These are phyloP conservation scores for Heterochromis multidens DNA, from an alignment of 2,113 vertebrate species.

Conservation along the genomic window DNA sequence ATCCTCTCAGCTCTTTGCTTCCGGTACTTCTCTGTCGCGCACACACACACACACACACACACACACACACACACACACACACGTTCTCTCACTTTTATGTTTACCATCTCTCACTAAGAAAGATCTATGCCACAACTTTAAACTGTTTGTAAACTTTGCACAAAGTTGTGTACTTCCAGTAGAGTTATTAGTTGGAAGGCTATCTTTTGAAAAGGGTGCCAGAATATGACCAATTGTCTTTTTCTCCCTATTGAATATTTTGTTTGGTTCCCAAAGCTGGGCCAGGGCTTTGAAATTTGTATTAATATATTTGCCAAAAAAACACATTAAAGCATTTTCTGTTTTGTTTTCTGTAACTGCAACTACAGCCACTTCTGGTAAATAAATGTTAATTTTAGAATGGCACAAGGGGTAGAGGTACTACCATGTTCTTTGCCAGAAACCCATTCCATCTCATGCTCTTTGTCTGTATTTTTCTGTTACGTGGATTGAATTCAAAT, in stretches of 20 bases:
- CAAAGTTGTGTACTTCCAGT: constrained; percentile 14
- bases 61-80: background rate
- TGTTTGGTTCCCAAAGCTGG: background rate
- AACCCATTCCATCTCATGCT: background rate
- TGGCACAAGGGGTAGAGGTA: background rate
- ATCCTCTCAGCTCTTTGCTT: constrained; percentile 5
- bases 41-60: background rate
- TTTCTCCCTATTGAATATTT: background rate
- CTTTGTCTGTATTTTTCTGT: background rate
- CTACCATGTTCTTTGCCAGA: background rate
- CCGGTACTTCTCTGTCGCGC: background rate
- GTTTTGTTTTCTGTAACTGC: background rate
- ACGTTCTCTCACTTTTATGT: background rate
- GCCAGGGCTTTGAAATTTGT: background rate
- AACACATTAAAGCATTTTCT: background rate
- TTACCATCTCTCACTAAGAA: background rate
- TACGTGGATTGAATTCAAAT: background rate
- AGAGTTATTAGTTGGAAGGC: background rate
- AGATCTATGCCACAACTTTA: constrained; percentile 15
- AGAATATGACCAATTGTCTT: background rate
- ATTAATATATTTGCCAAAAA: constrained; percentile 13
- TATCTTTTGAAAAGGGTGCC: background rate
- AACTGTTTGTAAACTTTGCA: background rate
- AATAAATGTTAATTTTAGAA: background rate
- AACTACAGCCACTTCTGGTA: background rate